These are phyloP conservation scores for Parthenolecanium corni DNA, from an alignment of 2,888 invertebrate genomes.

Conservation along the genomic window DNA sequence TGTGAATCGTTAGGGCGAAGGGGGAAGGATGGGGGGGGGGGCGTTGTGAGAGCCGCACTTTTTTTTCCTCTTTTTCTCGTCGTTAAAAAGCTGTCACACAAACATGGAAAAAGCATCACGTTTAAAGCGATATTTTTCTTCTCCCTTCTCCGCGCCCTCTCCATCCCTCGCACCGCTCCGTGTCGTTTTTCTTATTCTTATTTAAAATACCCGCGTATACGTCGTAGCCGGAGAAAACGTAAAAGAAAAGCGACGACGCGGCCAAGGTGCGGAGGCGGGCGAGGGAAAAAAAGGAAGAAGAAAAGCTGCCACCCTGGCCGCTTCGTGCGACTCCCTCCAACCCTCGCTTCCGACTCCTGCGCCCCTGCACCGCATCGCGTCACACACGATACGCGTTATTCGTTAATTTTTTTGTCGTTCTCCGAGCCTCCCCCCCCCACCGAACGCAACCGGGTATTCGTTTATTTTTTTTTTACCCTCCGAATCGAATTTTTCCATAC, in stretches of 20 bases:
- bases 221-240: too few species aligned
- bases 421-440: not conserved
- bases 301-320: not conserved
- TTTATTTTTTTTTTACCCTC: too few species aligned
- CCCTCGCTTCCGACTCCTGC: not conserved
- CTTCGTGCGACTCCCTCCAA: not conserved
- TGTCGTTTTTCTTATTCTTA: too few species aligned
- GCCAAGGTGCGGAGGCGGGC: too few species aligned
- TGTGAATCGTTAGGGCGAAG: too few species aligned
- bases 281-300: too few species aligned
- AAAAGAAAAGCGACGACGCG: too few species aligned
- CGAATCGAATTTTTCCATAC: too few species aligned
- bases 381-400: too few species aligned
- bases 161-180: not conserved
- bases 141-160: not conserved
- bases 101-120: constrained; percentile 28
- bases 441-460: not conserved
- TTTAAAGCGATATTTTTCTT: constrained; percentile 23
- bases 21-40: not conserved
- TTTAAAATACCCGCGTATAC: too few species aligned
- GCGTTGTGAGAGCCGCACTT: constrained; percentile 8
- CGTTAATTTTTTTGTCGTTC: too few species aligned
- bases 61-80: constrained; percentile 13
- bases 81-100: constrained; percentile 21
- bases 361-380: not conserved